phyloP scores from a whole-genome alignment of 2,888 invertebrate genomes.

The Campoplex nolae region DNA sequence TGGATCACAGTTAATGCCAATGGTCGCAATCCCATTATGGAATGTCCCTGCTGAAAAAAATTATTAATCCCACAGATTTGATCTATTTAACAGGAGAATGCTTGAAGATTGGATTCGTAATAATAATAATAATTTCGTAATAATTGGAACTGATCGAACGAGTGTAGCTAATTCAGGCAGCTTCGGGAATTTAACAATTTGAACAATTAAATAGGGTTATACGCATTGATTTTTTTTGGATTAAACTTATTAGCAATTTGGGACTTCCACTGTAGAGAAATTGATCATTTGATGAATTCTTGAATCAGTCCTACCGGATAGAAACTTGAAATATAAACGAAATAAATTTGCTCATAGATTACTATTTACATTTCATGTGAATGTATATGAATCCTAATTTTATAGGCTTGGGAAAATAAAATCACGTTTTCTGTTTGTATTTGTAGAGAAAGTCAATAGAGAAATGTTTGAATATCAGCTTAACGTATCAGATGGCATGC shows the following conservation, averaged over 20 bases:
- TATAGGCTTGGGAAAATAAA: background rate
- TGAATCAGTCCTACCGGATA: background rate
- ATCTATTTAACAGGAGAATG: background rate
- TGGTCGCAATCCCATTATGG: background rate
- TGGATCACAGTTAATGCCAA: background rate
- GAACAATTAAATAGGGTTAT: background rate
- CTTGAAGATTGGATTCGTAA: background rate
- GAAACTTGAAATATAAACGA: background rate
- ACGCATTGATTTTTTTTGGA: background rate
- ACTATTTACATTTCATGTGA: background rate
- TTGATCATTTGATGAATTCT: background rate
- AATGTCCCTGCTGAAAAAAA: background rate
- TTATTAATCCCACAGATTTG: background rate
- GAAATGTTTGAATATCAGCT: background rate
- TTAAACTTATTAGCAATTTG: too few species aligned
- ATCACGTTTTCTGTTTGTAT: background rate
- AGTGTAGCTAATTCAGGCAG: too few species aligned
- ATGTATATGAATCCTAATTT: background rate
- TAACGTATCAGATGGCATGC: background rate
- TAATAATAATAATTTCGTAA: background rate
- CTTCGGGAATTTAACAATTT: background rate
- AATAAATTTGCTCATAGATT: background rate
- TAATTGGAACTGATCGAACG: too few species aligned
- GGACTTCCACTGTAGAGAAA: background rate
- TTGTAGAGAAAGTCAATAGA: background rate